phyloP scores from a whole-genome alignment of 1,140 invertebrate genomes.

The Gyrodactylus salaris region DNA sequence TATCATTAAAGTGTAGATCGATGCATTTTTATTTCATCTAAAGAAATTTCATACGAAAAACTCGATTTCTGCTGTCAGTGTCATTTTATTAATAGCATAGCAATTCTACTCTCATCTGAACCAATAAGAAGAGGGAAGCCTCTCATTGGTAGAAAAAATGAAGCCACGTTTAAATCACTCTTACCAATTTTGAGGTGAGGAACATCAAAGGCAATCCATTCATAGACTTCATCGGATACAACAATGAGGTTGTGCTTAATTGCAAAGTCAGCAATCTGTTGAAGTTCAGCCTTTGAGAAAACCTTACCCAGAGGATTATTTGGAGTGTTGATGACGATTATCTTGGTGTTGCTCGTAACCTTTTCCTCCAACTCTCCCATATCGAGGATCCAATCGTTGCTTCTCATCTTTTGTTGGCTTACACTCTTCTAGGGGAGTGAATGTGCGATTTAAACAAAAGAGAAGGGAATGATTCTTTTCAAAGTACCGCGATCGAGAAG shows the following conservation, averaged over 20 bases:
- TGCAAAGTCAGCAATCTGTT: constrained; percentile 46
- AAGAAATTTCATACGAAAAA: too few species aligned
- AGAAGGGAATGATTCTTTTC: too few species aligned
- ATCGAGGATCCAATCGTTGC: constrained; percentile 48
- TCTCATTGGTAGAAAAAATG: too few species aligned
- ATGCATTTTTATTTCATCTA: too few species aligned
- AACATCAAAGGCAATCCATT: constrained; percentile 50
- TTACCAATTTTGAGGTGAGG: constrained; percentile 40
- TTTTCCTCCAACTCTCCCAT: constrained; percentile 37
- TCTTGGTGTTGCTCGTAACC: constrained; percentile 66
- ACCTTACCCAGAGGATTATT: constrained; percentile 82
- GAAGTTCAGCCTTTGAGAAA: constrained; percentile 20
- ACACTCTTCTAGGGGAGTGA: background rate
- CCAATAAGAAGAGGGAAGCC: too few species aligned
- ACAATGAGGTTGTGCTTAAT: constrained; percentile 64
- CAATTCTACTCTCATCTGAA: too few species aligned
- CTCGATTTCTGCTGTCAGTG: too few species aligned
- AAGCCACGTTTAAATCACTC: background rate
- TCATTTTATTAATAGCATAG: too few species aligned
- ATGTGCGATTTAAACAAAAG: background rate
- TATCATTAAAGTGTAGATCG: too few species aligned
- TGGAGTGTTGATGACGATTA: constrained; percentile 72
- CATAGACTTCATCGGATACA: constrained; percentile 82
- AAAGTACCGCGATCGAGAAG: too few species aligned
- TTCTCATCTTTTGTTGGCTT: background rate